phyloP scores from a whole-genome alignment of 2,113 vertebrate genomes.

The Pristiophorus japonicus region DNA sequence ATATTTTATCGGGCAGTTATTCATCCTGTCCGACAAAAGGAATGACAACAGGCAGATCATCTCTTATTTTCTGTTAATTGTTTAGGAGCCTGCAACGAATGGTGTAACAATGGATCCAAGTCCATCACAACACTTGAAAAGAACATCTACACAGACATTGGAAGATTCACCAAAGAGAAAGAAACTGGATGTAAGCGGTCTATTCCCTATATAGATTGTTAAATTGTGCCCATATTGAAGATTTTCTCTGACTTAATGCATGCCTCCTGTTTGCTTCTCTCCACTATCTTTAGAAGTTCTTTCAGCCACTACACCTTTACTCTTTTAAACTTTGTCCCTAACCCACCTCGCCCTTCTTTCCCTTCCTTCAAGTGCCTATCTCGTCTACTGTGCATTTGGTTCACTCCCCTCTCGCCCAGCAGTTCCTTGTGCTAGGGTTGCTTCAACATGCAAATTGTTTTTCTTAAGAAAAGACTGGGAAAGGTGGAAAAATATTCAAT shows the following conservation, averaged over 20 bases:
- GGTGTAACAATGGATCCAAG: constrained; percentile 21
- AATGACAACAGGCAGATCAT: neutral
- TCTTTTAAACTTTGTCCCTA: neutral
- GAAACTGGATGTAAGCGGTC: constrained; percentile 11
- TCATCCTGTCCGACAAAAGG: neutral
- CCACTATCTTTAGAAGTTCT: neutral
- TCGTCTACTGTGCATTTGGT: neutral
- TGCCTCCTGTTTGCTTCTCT: neutral
- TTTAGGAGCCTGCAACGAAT: constrained; percentile 17
- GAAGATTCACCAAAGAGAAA: constrained; percentile 35
- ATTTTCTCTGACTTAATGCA: neutral
- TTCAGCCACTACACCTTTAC: neutral
- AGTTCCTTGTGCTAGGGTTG: neutral
- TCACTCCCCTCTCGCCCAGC: neutral
- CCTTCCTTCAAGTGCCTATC: neutral
- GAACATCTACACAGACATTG: neutral
- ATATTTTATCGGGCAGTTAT: neutral
- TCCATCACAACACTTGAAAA: neutral
- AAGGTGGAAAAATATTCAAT: constrained; percentile 29
- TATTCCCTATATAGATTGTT: neutral
- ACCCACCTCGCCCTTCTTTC: neutral
- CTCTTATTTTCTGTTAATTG: neutral
- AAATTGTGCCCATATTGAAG: neutral
- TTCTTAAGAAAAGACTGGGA: neutral
- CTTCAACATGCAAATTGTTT: neutral